phyloP scores from a whole-genome alignment of 2,113 vertebrate species.

The Rhinichthys klamathensis region DNA sequence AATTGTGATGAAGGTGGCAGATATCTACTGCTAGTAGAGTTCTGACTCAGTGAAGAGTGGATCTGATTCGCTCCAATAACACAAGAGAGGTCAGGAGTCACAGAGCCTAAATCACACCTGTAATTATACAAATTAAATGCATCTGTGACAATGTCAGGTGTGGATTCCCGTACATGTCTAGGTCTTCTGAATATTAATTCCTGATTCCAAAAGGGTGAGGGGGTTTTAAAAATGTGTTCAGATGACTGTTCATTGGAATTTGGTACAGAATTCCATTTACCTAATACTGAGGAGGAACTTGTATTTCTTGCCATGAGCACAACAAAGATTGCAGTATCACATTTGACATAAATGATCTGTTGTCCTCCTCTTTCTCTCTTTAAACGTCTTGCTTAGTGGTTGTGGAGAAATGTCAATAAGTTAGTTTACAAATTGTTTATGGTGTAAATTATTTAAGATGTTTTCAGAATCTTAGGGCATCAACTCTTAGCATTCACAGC shows the following conservation, averaged over 20 bases:
- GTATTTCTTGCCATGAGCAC: constrained; percentile 54
- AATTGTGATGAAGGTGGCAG: background rate
- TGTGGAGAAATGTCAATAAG: background rate
- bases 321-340: background rate
- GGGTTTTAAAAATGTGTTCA: constrained; percentile 72
- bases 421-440: background rate
- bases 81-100: constrained; percentile 33
- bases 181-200: constrained; percentile 47
- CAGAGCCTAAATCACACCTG: constrained; percentile 57
- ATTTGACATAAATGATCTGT: background rate
- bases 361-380: background rate
- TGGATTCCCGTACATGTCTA: constrained; percentile 18
- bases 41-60: constrained; percentile 12
- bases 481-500: background rate
- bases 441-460: background rate
- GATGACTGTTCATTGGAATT: constrained; percentile 53
- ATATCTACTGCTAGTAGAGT: constrained; percentile 4
- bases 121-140: constrained; percentile 42
- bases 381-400: background rate
- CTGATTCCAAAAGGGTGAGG: constrained; percentile 70
- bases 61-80: constrained; percentile 17
- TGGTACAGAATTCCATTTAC: constrained; percentile 71
- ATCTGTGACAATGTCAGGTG: background rate
- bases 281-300: constrained; percentile 63
- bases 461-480: background rate